phyloP scores from a whole-genome alignment of 2,797 vertebrate genomes.

The Spinus olivaceus region DNA sequence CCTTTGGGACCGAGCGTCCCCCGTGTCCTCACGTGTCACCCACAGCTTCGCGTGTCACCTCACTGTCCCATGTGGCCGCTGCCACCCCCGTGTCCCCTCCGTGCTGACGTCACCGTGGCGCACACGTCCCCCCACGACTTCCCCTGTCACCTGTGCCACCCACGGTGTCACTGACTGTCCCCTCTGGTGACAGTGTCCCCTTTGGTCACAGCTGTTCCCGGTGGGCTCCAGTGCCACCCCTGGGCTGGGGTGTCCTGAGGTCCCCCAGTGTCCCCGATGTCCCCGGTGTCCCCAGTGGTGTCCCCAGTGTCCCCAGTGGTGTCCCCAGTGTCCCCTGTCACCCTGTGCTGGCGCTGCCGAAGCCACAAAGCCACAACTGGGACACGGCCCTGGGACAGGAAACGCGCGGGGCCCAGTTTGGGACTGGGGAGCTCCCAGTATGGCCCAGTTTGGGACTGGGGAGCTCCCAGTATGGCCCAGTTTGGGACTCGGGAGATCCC shows the following conservation, averaged over 20 bases:
- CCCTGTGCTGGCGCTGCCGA: not conserved
- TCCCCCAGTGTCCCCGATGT: too few relatives aligned
- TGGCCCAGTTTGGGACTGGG: too few relatives aligned
- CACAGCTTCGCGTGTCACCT: not conserved
- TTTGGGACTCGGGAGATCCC: too few relatives aligned
- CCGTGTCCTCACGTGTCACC: not conserved
- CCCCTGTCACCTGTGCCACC: not conserved
- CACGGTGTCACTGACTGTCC: not conserved
- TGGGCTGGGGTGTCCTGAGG: not conserved
- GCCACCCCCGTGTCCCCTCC: not conserved
- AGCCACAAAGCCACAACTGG: not conserved
- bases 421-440: not conserved
- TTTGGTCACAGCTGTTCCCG: not conserved
- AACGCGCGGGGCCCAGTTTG: not conserved
- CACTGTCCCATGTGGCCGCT: not conserved
- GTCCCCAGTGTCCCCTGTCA: not conserved
- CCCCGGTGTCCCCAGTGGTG: too few relatives aligned
- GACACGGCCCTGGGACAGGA: not conserved
- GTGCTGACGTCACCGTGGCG: not conserved
- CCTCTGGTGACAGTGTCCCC: not conserved
- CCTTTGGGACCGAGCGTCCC: too few relatives aligned
- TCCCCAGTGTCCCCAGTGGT: too few relatives aligned
- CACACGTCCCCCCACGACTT: rapidly evolving
- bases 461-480: too few relatives aligned
- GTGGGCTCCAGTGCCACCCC: not conserved